phyloP scores from a whole-genome alignment of 2,888 invertebrate species.

The Nycteola revayana region DNA sequence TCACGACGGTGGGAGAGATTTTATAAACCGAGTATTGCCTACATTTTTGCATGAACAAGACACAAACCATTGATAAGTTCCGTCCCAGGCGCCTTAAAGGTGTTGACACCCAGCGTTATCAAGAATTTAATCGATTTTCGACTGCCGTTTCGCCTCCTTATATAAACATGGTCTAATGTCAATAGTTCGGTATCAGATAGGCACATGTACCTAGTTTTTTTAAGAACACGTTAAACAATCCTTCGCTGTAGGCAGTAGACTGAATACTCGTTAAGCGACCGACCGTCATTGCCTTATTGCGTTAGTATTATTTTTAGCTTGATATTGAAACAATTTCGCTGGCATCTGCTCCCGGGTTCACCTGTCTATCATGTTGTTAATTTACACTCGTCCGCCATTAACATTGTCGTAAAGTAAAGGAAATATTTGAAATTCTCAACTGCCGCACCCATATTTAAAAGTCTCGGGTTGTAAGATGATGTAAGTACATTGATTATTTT shows the following conservation, averaged over 20 bases:
- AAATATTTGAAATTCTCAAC: conserved; percentile 65
- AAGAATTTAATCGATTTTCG: conserved; percentile 68
- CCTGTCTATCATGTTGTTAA: conserved; percentile 75
- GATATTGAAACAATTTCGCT: conserved; percentile 69
- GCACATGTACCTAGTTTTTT: conserved; percentile 63
- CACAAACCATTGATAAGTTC: conserved; percentile 60
- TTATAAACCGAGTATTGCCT: conserved; percentile 26
- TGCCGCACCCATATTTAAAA: conserved; percentile 51
- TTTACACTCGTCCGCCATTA: conserved; percentile 63
- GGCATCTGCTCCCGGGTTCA: conserved; percentile 68
- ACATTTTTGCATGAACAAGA: conserved; percentile 64
- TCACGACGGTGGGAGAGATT: conserved; percentile 34
- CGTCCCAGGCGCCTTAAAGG: conserved; percentile 63
- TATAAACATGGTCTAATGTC: conserved; percentile 73
- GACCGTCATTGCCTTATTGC: conserved; percentile 30
- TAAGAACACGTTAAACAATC: conserved; percentile 7
- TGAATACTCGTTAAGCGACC: conserved; percentile 25
- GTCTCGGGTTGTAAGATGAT: conserved; percentile 40
- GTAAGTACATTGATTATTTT: too few relatives aligned
- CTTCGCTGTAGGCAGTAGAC: conserved; percentile 41
- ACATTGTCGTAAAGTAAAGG: conserved; percentile 60
- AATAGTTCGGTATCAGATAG: conserved; percentile 74
- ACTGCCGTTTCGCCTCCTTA: conserved; percentile 79
- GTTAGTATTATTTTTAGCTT: conserved; percentile 66
- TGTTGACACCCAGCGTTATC: conserved; percentile 70